Conservation (phyloP, 2,113 vertebrate species). For the Cyphomyrus plagiostoma region DNA sequence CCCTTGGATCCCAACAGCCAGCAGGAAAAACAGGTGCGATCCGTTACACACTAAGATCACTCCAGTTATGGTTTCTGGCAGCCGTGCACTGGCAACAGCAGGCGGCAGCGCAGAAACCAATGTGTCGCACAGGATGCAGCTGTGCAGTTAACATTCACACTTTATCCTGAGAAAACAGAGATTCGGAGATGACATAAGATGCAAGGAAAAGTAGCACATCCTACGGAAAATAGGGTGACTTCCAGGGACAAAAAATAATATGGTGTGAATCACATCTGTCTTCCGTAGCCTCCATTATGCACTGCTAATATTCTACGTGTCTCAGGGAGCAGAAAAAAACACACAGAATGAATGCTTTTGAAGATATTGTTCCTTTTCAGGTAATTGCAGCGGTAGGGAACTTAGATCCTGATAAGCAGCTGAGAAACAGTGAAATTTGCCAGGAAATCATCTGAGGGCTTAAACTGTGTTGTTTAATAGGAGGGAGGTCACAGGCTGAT, state of each 20-base stretch:
- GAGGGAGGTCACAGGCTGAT: not conserved
- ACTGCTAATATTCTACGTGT: not conserved
- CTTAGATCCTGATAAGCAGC: not conserved
- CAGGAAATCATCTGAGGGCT: not conserved
- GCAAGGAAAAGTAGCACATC: not conserved
- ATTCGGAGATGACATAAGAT: not conserved
- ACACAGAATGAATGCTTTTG: not conserved
- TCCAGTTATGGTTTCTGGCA: conserved; percentile 1
- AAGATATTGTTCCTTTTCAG: not conserved
- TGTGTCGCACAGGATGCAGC: not conserved
- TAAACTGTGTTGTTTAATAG: not conserved
- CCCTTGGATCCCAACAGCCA: not conserved
- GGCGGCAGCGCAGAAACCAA: not conserved
- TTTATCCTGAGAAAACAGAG: not conserved
- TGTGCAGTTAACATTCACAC: not conserved
- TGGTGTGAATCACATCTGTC: not conserved
- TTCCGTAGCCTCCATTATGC: not conserved
- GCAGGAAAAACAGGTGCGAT: not conserved
- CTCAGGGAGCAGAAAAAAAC: not conserved
- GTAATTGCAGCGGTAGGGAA: not conserved
- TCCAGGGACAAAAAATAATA: not conserved
- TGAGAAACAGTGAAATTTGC: not conserved
- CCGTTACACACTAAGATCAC: not conserved
- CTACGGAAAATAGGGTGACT: not conserved
- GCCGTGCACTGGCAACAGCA: not conserved